Percentiles rank a stretch among this genome's conserved stretches.
Conservation (phyloP, 1,140 invertebrate species). For the Drosophila nebulosa region DNA sequence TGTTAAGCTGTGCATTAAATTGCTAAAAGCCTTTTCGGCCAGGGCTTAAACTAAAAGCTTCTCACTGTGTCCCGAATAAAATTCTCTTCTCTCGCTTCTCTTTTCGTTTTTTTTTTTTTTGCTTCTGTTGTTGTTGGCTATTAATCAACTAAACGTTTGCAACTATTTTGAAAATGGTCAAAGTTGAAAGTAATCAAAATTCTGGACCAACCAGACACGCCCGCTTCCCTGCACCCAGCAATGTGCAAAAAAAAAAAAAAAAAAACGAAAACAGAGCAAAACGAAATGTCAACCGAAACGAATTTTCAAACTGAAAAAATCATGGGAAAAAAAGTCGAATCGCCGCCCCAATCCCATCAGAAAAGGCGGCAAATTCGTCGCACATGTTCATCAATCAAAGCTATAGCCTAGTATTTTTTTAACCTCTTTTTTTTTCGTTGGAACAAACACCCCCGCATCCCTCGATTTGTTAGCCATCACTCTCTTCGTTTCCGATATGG, state of each 20-base stretch:
- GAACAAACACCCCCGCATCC: not conserved
- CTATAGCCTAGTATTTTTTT: slow-evolving; percentile 38
- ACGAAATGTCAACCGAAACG: slow-evolving; percentile 61
- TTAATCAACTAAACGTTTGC: slow-evolving; percentile 77
- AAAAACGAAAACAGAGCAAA: slow-evolving; percentile 5
- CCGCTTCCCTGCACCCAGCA: not conserved
- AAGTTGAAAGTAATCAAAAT: slow-evolving; percentile 75
- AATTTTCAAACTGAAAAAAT: slow-evolving; percentile 38
- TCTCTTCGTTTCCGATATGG: slow-evolving; percentile 25
- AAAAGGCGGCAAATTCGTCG: slow-evolving; percentile 39
- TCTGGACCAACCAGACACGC: slow-evolving; percentile 28
- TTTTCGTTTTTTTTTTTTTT: not conserved
- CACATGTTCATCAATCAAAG: slow-evolving; percentile 78
- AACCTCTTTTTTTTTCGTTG: not conserved
- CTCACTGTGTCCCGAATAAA: not conserved
- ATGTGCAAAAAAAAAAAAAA: too few species aligned
- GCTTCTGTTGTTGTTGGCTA: slow-evolving; percentile 44
- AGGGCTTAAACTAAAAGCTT: slow-evolving; percentile 70
- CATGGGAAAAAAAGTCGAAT: slow-evolving; percentile 6
- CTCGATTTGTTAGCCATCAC: slow-evolving; percentile 2
- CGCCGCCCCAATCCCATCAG: not conserved
- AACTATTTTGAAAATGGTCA: slow-evolving; percentile 70
- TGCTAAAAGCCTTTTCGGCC: slow-evolving; percentile 66
- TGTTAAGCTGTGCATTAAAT: slow-evolving; percentile 79
- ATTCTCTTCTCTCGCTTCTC: not conserved